phyloP scores from a whole-genome alignment of 2,113 vertebrate genomes.

The Hiodon alosoides region DNA sequence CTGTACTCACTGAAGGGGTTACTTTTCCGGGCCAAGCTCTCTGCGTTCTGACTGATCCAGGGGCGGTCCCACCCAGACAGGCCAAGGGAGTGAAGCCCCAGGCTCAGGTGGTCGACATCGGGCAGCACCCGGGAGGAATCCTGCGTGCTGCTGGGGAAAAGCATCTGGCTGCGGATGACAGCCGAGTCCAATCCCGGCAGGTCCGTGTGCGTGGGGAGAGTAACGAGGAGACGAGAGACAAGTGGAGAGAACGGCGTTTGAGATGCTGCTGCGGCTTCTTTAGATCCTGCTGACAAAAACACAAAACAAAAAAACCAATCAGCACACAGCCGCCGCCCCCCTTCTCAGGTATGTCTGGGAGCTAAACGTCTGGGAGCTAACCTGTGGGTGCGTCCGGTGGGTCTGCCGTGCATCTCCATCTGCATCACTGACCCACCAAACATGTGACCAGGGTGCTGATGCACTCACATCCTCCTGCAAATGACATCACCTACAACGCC shows the following conservation, averaged over 20 bases:
- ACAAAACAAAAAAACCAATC: neutral
- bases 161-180: constrained; percentile 86
- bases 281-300: constrained; percentile 14
- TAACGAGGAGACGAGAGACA: constrained; percentile 17
- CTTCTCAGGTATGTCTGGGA: constrained; percentile 33
- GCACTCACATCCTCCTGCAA: constrained; percentile 83
- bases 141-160: constrained; percentile 83
- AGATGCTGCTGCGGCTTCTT: constrained; percentile 23
- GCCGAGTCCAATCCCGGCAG: constrained; percentile 79
- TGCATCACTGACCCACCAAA: constrained; percentile 90
- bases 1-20: constrained; percentile 81
- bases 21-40: constrained; percentile 73
- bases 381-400: constrained; percentile 57
- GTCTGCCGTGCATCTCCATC: constrained; percentile 80
- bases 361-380: constrained; percentile 45
- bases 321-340: neutral
- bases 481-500: constrained; percentile 79
- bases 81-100: constrained; percentile 92
- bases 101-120: constrained; percentile 85
- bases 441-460: constrained; percentile 97
- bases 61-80: constrained; percentile 91
- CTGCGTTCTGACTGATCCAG: constrained; percentile 90
- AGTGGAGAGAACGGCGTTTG: constrained; percentile 18
- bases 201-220: constrained; percentile 57
- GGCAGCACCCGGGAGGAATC: constrained; percentile 77